A percentile compares a stretch with the other conserved stretches of the same genome.
These are phyloP conservation scores for Xyrichtys novacula DNA, from an alignment of 2,797 vertebrate species.

Conservation along the genomic window DNA sequence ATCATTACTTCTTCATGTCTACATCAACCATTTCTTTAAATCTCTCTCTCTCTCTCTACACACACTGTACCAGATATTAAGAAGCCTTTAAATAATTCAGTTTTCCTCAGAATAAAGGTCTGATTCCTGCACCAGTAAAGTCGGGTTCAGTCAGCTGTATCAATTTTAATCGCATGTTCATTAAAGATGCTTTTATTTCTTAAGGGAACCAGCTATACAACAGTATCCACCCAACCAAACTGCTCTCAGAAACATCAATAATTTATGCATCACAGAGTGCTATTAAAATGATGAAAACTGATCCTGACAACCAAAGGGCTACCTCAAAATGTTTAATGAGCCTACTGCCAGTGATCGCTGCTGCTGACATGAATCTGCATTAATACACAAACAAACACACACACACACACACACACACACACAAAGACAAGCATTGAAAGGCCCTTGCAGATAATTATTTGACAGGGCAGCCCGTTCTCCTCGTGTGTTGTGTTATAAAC, in stretches of 20 bases:
- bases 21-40: constrained; percentile 3
- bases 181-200: constrained; percentile 9
- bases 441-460: constrained; percentile 48
- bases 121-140: neutral
- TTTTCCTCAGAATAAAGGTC: neutral
- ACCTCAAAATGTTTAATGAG: constrained; percentile 49
- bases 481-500: constrained; percentile 52
- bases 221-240: neutral
- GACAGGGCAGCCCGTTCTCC: constrained; percentile 42
- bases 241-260: constrained; percentile 19
- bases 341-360: constrained; percentile 25
- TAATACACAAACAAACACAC: constrained; percentile 13
- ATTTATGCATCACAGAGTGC: constrained; percentile 21
- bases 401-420: constrained; percentile 3
- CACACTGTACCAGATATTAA: neutral
- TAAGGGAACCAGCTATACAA: neutral
- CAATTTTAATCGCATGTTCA: neutral
- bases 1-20: constrained; percentile 33
- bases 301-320: constrained; percentile 38
- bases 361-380: constrained; percentile 38
- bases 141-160: neutral
- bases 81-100: neutral
- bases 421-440: neutral
- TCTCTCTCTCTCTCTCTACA: neutral
- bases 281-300: constrained; percentile 43